phyloP scores from a whole-genome alignment of 1,140 invertebrate species.

The Drosophila santomea region DNA sequence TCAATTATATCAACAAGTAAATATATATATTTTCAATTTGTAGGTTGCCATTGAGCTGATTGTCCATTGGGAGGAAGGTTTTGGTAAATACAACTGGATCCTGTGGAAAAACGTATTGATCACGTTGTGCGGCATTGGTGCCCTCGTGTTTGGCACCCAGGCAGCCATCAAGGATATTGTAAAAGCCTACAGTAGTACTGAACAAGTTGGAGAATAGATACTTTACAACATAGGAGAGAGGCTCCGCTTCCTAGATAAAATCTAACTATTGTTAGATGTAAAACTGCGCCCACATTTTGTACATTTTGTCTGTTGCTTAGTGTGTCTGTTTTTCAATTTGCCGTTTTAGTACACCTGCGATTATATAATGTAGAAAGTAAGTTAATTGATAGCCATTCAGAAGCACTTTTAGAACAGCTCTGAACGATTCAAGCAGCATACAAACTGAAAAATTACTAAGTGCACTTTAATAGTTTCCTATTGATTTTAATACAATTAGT shows the following conservation, averaged over 20 bases:
- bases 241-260: constrained; percentile 58
- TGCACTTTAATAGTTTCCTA: constrained; percentile 41
- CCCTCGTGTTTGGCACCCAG: constrained; percentile 92
- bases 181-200: constrained; percentile 67
- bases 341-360: constrained; percentile 61
- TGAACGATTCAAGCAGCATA: constrained; percentile 1
- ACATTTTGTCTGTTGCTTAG: constrained; percentile 63
- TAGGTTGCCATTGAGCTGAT: constrained; percentile 78
- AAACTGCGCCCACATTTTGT: constrained; percentile 64
- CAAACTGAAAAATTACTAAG: constrained; percentile 23
- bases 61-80: constrained; percentile 87
- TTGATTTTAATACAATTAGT: constrained; percentile 53
- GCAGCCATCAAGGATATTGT: constrained; percentile 90
- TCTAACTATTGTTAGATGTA: constrained; percentile 82
- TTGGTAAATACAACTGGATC: constrained; percentile 89
- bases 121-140: constrained; percentile 89
- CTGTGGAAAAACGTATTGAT: constrained; percentile 92
- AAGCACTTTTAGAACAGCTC: constrained; percentile 4
- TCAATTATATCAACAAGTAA: background rate
- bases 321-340: constrained; percentile 32
- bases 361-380: constrained; percentile 59
- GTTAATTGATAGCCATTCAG: constrained; percentile 35
- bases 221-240: constrained; percentile 3
- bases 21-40: background rate
- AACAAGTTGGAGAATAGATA: background rate